Base-by-base conservation (phyloP, 1,140 invertebrate genomes). In the Solenopsis fugax region DNA sequence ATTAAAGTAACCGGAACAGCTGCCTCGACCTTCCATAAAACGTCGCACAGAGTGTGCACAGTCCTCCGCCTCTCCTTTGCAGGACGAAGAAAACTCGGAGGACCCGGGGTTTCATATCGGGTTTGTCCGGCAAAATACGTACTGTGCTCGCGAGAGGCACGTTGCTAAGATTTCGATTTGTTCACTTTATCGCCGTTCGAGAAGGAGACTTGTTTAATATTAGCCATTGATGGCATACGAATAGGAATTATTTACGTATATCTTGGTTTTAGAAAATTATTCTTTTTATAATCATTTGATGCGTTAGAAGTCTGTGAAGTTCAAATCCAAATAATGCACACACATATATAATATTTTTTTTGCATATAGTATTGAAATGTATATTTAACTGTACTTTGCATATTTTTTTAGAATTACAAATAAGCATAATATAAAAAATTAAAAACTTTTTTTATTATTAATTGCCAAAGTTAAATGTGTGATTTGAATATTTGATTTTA, bases 1-100 rank as follows among this genome's bases (percentile, higher is more conserved):
- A 78, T 80, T 80, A 80, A 80, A 80, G 29, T 52, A 80, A 80
- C 21, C 60, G 76, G 45, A 80, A 67, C 45, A 80, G 60, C 41
- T 80, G 60, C 5, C 34, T 37, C 76, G 58, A n/a, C 24, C 24
- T 78, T 37, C 29, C 50, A 52, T 50, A 64, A 78, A 78, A 41
- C n/a, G 29, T 65, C 76, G 45, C 2, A 29, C 60, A 52, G 6
- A 18, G 29, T 21, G 76, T 50, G 41, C 58, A 60, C 58, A 18
- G 16, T 77, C 60, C 24, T 34, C 18, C 29, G 4, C 4, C 7
- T 48, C 45, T 48, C 45, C 60, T 37, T 67, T 21, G 16, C 18
- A 34, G 45, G 7, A 24, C 13, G 29, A 80, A 52, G n/a, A 45
- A 18, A 4, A 52, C 18, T 21, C 16, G 18, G 16, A 9, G 41